Evolutionary conservation across 2,888 invertebrate species (phyloP), one percentile per base, ranked within the genome.

Genomic region (Aspidiotus rigidus): DNA sequence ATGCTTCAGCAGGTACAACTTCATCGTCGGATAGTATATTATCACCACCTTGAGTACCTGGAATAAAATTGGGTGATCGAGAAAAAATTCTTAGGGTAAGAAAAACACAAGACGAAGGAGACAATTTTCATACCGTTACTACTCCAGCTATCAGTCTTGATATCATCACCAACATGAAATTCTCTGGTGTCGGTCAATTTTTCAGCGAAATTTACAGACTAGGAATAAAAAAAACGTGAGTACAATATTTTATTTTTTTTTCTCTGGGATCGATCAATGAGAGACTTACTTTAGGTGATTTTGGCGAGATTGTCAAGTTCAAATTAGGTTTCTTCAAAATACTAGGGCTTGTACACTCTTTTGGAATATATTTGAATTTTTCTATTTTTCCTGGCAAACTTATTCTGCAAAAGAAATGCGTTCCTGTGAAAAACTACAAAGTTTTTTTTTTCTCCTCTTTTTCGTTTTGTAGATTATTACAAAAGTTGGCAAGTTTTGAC

Each of bases 201-300:
- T 2, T 66, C 66, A 0, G 66, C 66, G 15, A 66, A 66, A 49
- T 60, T 66, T 7, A 64, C 64, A 57, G 56, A 40, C 66, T 66
- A 9, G 7, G 39, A 40, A 15, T 15, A 7, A 62, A 16, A 49
- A 63, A 63, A n/a, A n/a, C 16, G 28, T 55, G 49, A 13, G 10
- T 2, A 11, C 10, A 6, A 49, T 49, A 49, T 49, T 49, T 11
- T 6, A 13, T 49, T n/a, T 3, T 6, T n/a, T 13, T 11, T 3
- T 11, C 3, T 49, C 6, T 2, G 44, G 8, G 39, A 60, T 39
- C 17, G n/a, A 11, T 13, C 2, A 40, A 13, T 10, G 13, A n/a
- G 11, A 57, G 10, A 62, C 40, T 56, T 59, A 66, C 66, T 17
- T 60, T 66, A 3, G 55, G 57, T 10, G 66, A 56, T 49, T 59